Conservation (phyloP, 2,113 vertebrate genomes). For the Mus musculus region DNA sequence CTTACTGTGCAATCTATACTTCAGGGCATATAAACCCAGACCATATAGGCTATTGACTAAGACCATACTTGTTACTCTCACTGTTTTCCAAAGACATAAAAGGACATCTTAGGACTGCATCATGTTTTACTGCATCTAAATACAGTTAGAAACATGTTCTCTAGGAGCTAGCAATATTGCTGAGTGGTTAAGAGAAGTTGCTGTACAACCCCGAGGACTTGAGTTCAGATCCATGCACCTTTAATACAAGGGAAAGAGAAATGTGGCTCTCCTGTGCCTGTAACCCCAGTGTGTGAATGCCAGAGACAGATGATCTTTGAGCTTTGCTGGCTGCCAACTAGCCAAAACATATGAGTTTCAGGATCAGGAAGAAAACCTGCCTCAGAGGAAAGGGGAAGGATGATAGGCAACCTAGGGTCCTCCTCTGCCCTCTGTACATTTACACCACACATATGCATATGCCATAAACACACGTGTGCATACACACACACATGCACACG, state of each 20-base stretch:
- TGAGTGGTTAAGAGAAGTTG: not conserved
- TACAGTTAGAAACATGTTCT: not conserved
- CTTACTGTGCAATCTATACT: constrained; percentile 51
- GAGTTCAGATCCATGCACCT: not conserved
- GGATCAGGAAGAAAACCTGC: not conserved
- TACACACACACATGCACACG: not conserved
- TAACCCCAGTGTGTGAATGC: not conserved
- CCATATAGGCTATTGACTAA: not conserved
- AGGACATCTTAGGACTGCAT: constrained; percentile 34
- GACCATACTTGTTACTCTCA: constrained; percentile 21
- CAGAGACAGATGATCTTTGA: not conserved
- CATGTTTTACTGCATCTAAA: constrained; percentile 17
- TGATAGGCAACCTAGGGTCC: not conserved
- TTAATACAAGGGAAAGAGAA: no score
- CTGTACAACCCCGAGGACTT: not conserved
- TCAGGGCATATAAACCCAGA: constrained; percentile 40
- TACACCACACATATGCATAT: not conserved
- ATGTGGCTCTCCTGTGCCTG: no score
- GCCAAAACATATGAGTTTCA: not conserved
- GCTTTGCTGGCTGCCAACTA: not conserved
- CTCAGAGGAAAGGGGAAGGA: not conserved
- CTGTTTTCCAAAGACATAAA: constrained; percentile 49
- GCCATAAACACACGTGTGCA: no score
- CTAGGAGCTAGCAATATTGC: not conserved
- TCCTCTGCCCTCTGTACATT: not conserved